Base-by-base conservation (phyloP, 2,797 vertebrate species). In the Nyctalus aviator region DNA sequence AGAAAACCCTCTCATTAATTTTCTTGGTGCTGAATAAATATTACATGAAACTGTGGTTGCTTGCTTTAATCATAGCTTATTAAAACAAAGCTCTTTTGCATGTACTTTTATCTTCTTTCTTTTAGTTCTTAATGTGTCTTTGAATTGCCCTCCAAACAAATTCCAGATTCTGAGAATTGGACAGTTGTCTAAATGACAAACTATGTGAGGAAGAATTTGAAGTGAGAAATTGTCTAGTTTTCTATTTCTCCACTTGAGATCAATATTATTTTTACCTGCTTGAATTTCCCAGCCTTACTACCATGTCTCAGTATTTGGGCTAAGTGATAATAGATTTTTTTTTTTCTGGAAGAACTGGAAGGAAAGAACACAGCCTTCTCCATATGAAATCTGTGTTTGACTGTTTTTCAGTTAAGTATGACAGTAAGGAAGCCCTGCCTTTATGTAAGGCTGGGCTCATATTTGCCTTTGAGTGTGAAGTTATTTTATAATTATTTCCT, bases 311-410 rank as follows among this genome's bases (percentile, higher is more conserved):
- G 35, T 55, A 71, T 75, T 94, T 71, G 46, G 68, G 68, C 21
- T 73, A 95, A 91, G 55, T 27, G 13, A 90, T 62, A 64, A 77
- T 68, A 44, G n/a, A 64, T 44, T 59, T 48, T 93, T 59, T 53
- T 93, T 94, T 88, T 86, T 85, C 79, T 92, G 73, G 53, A 81
- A 90, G 48, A 88, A 83, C 21, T 41, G 4, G 53, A 93, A 44
- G 27, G 32, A 87, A 62, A 62, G 27, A 84, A 62, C 53, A 53
- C 0, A 7, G 41, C 14, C 30, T 73, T 71, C 37, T 55, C 84
- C 55, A 77, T 21, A 1, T 12, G 46, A 4, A 75, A 41, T 64
- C 37, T 71, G 87, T 44, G 11, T 57, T 72, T 46, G 78, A 44
- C 50, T 81, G 30, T 21, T 91, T 82, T 59, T 75, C 32, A 41